Conservation (phyloP, 2,113 vertebrate genomes). For the Dicrurus megarhynchus region DNA sequence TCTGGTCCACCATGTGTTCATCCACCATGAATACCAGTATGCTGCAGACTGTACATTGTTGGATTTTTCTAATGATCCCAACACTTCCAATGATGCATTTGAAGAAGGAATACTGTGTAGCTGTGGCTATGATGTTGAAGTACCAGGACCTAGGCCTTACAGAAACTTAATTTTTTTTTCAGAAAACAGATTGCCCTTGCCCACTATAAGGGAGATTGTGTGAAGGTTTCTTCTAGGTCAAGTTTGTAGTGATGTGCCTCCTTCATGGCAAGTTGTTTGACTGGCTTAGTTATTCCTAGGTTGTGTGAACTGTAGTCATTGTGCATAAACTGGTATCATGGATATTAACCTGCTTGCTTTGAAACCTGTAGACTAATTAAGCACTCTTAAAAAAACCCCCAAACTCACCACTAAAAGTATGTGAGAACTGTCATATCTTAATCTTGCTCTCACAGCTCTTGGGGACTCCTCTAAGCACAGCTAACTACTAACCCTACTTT, state of each 20-base stretch:
- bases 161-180: not conserved
- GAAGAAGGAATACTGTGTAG: not conserved
- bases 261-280: not conserved
- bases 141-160: not conserved
- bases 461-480: not conserved
- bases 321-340: not conserved
- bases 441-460: not conserved
- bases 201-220: not conserved
- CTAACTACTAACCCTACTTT: not conserved
- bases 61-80: not conserved
- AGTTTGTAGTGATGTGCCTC: not conserved
- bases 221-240: not conserved
- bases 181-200: not conserved
- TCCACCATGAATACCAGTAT: not conserved
- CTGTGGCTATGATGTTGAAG: not conserved
- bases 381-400: not conserved
- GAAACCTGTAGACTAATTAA: not conserved
- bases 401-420: not conserved
- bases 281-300: not conserved
- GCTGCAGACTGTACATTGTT: fast-evolving
- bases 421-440: not conserved
- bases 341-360: not conserved
- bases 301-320: not conserved
- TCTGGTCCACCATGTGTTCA: fast-evolving
- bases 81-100: not conserved